Conservation (phyloP, 1,140 invertebrate genomes). For the Zaprionus gabonicus region DNA sequence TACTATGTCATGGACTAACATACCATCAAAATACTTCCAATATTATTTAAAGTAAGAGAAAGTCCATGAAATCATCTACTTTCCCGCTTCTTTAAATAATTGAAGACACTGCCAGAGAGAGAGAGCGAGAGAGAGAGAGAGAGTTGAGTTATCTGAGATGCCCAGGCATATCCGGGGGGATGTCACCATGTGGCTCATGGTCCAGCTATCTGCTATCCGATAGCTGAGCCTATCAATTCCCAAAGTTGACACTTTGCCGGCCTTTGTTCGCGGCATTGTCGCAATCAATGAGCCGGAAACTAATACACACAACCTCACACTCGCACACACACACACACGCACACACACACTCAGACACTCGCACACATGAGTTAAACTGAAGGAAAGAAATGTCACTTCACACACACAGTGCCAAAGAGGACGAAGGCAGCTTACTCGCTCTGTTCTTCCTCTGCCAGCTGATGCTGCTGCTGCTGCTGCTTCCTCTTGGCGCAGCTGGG, state of each 20-base stretch:
- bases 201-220: constrained; percentile 24
- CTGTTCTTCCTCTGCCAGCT: not conserved
- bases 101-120: not conserved
- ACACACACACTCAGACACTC: no score
- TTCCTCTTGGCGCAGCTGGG: constrained; percentile 2
- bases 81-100: constrained; percentile 5
- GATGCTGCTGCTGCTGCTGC: not conserved
- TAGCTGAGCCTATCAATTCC: constrained; percentile 51
- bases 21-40: no score
- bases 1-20: no score
- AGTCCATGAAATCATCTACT: not conserved
- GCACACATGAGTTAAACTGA: not conserved
- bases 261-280: constrained; percentile 37
- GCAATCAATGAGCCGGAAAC: constrained; percentile 51
- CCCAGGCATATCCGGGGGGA: not conserved
- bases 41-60: not conserved
- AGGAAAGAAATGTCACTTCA: not conserved
- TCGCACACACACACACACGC: not conserved
- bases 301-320: constrained; percentile 17
- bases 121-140: no score
- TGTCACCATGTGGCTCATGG: not conserved
- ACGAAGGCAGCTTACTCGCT: not conserved
- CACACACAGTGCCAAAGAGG: not conserved
- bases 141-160: not conserved
- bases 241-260: constrained; percentile 53